A percentile compares a stretch with the other conserved stretches of the same genome.
Conservation (phyloP, 2,888 invertebrate genomes). For the Chymomyza procnemis region DNA sequence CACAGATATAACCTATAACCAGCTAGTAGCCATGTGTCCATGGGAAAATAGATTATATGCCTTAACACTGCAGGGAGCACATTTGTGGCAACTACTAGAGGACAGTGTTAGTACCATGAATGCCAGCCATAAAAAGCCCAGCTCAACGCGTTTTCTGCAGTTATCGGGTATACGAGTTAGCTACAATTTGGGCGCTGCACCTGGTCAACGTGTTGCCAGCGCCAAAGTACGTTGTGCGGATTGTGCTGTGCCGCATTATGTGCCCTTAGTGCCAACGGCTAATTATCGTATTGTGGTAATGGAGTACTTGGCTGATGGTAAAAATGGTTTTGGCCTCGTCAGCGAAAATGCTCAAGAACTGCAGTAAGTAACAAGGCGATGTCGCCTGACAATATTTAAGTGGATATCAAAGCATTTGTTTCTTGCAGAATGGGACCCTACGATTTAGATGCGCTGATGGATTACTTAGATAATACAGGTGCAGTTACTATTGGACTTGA, state of each 20-base stretch:
- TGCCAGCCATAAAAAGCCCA: slow-evolving; percentile 29
- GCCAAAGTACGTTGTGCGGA: slow-evolving; percentile 81
- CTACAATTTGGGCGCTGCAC: slow-evolving; percentile 81
- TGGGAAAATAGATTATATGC: slow-evolving; percentile 88
- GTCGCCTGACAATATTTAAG: too few species aligned
- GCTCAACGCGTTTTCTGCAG: slow-evolving; percentile 78
- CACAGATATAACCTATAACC: slow-evolving; percentile 84
- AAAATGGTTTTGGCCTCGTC: slow-evolving; percentile 83
- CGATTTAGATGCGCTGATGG: slow-evolving; percentile 69
- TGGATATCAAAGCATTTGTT: too few species aligned
- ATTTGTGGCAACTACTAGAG: slow-evolving; percentile 83
- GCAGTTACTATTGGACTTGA: slow-evolving; percentile 59
- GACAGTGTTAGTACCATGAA: slow-evolving; percentile 79
- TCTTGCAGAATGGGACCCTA: slow-evolving; percentile 58
- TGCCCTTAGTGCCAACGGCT: slow-evolving; percentile 80
- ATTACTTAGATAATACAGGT: slow-evolving; percentile 54
- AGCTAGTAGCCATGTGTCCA: slow-evolving; percentile 84
- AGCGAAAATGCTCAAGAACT: slow-evolving; percentile 70
- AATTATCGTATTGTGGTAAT: slow-evolving; percentile 83
- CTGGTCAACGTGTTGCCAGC: slow-evolving; percentile 81
- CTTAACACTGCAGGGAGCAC: slow-evolving; percentile 84
- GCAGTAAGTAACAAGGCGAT: slow-evolving; percentile 49
- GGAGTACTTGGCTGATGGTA: slow-evolving; percentile 84
- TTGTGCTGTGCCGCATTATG: slow-evolving; percentile 83
- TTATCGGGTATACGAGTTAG: slow-evolving; percentile 79